Conservation (phyloP, 2,113 vertebrate genomes). For the Sarotherodon lohbergeri region DNA sequence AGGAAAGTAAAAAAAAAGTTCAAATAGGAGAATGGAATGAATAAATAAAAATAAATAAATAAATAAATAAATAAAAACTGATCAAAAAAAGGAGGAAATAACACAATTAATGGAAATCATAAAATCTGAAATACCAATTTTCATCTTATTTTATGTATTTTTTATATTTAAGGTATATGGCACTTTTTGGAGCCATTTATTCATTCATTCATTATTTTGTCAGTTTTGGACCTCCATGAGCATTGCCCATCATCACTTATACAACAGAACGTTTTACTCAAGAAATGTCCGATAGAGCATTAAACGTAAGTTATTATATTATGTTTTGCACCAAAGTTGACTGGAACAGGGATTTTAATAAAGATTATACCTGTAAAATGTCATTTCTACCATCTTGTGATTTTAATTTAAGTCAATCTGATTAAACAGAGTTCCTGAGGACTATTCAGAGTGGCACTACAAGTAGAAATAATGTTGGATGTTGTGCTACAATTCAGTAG, state of each 20-base stretch:
- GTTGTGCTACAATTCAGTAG: background rate
- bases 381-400: background rate
- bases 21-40: background rate
- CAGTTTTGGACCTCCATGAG: background rate
- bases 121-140: background rate
- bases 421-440: background rate
- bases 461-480: background rate
- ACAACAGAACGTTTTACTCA: background rate
- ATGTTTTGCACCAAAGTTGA: background rate
- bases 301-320: background rate
- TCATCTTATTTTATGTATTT: background rate
- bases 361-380: background rate
- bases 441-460: background rate
- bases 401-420: background rate
- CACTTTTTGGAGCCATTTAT: background rate
- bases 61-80: background rate
- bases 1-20: background rate
- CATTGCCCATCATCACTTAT: background rate
- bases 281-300: background rate
- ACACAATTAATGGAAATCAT: background rate
- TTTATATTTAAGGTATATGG: background rate
- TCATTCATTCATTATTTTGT: background rate
- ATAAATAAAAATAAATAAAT: background rate
- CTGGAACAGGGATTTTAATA: background rate
- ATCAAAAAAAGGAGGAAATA: background rate